These are phyloP conservation scores for Cyrtodaria siliqua DNA, from an alignment of 2,888 invertebrate genomes.

Conservation along the genomic window DNA sequence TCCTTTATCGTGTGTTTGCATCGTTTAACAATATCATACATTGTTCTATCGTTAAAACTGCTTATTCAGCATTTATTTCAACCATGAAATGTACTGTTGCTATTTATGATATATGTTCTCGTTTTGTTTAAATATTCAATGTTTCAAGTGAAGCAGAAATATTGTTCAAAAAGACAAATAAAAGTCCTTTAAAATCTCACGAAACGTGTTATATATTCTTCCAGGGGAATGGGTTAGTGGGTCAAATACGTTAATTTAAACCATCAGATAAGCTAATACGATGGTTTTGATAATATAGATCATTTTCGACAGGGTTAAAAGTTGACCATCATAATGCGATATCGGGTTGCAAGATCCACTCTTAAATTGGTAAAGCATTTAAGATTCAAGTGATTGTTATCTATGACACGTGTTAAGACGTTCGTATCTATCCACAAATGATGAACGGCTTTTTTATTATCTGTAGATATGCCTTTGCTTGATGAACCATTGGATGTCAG, in stretches of 20 bases:
- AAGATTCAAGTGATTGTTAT: conserved; percentile 17
- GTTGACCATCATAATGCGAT: conserved; percentile 34
- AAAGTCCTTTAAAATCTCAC: too few relatives aligned
- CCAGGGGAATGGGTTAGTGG: conserved; percentile 23
- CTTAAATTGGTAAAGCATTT: neutral
- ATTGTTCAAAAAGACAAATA: neutral
- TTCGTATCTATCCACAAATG: neutral
- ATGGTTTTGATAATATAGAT: conserved; percentile 8
- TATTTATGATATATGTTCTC: neutral
- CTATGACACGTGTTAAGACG: conserved; percentile 28
- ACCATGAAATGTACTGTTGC: too few relatives aligned
- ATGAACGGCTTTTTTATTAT: too few relatives aligned
- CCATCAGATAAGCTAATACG: conserved; percentile 8
- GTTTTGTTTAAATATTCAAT: conserved; percentile 1
- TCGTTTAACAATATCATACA: too few relatives aligned
- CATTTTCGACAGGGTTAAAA: conserved; percentile 32
- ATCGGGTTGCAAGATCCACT: conserved; percentile 13
- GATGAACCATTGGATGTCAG: too few relatives aligned
- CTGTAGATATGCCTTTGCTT: too few relatives aligned
- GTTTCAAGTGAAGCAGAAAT: neutral
- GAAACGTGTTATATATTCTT: neutral
- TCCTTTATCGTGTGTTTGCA: too few relatives aligned
- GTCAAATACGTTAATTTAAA: conserved; percentile 5
- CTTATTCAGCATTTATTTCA: too few relatives aligned
- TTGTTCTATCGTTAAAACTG: too few relatives aligned